Base-by-base conservation (phyloP, 2,113 vertebrate genomes). In the Semnornis frantzii region DNA sequence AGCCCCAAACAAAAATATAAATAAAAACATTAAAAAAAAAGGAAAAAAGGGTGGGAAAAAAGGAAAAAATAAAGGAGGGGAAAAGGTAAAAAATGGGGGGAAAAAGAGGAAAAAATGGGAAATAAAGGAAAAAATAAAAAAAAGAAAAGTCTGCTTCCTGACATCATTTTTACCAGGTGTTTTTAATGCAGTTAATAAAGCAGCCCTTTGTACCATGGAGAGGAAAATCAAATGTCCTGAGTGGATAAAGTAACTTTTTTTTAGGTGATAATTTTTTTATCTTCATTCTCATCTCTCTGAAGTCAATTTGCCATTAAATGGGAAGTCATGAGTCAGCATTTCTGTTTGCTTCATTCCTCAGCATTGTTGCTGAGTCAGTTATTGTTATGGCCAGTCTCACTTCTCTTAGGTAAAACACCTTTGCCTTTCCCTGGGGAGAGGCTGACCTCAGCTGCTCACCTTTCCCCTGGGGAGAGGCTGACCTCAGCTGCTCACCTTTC, bases 281-380 rank as follows among this genome's bases (percentile, higher is more conserved):
- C 76, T 65, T 92, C 83, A 58, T 87, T 68, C 85, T 91, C 69
- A 66, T 94, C 72, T 93, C 44, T 92, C 71, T 89, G 78, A 93
- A 96, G 95, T 94, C 92, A 92, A 95, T 87, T 30, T 89, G 19
- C 72, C 78, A 64, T 76, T 87, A 59, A 94, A 77, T 84, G 77
- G 93, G 76, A 89, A 91, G 79, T 82, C 71, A 82, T 94, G 62
- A 87, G 89, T 94, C 76, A 91, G 69, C 89, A 94, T 93, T 91
- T 82, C 82, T 74, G 57, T 89, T 96, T 90, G 37, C 85, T 88
- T 86, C 66, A 81, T 68, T 88, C 64, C 72, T 64, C 42, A 81
- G 44, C 68, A 69, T 80, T 92, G 52, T 93, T 90, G 72, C 72
- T 82, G 79, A 83, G 85, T 93, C 23, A 12, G 64, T 79, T 91